A percentile compares a stretch with the other conserved stretches of the same genome.
These are phyloP conservation scores for Pocillopora grandis DNA, from an alignment of 92 coral and sea anemone species.

Conservation along the genomic window DNA sequence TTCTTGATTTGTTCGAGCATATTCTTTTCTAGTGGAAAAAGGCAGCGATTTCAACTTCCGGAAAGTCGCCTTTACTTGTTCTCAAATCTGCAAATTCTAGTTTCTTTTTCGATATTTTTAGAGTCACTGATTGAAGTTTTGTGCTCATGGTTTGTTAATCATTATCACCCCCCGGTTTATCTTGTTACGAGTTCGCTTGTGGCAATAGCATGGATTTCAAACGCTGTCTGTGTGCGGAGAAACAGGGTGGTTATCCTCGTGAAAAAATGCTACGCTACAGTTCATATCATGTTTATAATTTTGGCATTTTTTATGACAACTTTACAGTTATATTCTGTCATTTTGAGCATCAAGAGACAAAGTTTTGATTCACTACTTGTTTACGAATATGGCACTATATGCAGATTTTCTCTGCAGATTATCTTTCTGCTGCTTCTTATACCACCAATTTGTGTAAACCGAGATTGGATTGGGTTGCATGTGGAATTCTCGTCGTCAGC, in stretches of 20 bases:
- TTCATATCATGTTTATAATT: slow-evolving; percentile 46
- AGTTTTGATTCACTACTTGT: slow-evolving; percentile 41
- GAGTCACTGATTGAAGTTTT: slow-evolving; percentile 57
- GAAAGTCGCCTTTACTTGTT: slow-evolving; percentile 39
- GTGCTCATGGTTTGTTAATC: slow-evolving; percentile 42
- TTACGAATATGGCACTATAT: slow-evolving; percentile 65
- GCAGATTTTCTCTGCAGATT: slow-evolving; percentile 62
- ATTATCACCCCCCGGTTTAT: slow-evolving; percentile 61
- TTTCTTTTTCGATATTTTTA: slow-evolving; percentile 46
- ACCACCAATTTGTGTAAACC: slow-evolving; percentile 31
- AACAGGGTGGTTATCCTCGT: slow-evolving; percentile 51
- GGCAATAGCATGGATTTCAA: slow-evolving; percentile 75
- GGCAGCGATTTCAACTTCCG: slow-evolving; percentile 24
- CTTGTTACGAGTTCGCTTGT: slow-evolving; percentile 56
- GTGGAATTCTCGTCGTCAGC: slow-evolving; percentile 18
- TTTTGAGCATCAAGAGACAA: slow-evolving; percentile 18
- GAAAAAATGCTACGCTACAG: slow-evolving; percentile 49
- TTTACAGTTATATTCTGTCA: slow-evolving; percentile 64
- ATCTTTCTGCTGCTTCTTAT: slow-evolving; percentile 53
- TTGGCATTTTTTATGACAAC: slow-evolving; percentile 51
- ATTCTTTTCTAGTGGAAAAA: slow-evolving; percentile 51
- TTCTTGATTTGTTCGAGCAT: slow-evolving; percentile 67
- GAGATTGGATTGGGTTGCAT: not conserved
- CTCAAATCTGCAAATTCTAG: slow-evolving; percentile 52
- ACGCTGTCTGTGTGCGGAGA: slow-evolving; percentile 69